Base-by-base conservation (phyloP, 2,113 vertebrate species). In the Seriola rivoliana region DNA sequence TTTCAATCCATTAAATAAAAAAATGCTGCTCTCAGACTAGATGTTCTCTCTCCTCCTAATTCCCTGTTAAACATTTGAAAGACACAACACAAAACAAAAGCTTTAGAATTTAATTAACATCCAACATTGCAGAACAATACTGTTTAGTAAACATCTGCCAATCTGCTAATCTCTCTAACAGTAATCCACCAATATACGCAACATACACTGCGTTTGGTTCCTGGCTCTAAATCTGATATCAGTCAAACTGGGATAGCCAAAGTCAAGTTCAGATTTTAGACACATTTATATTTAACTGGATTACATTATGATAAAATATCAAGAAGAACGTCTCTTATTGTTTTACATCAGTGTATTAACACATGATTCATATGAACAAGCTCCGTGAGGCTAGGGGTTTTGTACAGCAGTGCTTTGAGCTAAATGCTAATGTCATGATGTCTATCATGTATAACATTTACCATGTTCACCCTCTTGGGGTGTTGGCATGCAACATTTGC, bases 101-200 rank as follows among this genome's bases (percentile, higher is more conserved):
- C 59, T 69, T 80, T 42, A 1, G 40, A 8, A 42, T 42, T 80
- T 71, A 44, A 76, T 71, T 71, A 54, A 10, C 44, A 13, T 25
- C 21, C 29, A 81, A 42, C 25, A 40, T 58, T 40, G 14, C 29
- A 69, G 23, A 70, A 25, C 82, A n/a, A 50, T 23, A 44, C 54
- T 62, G 38, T 71, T 66, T 8, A 66, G 71, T 79, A 62, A 66
- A 67, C 75, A 76, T 66, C 60, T 55, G 54, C n/a, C 23, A 55
- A 8, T 70, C 40, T 59, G 50, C 58, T 70, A n/a, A 82, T 74
- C 50, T 58, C 23, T 60, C 6, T 57, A 21, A 78, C 8, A 46
- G 23, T 60, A 60, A 78, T 71, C 59, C 58, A 46, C 34, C 17
- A 0, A 50, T 54, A 52, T 5, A 52, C 44, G 64, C 3, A 42